Conservation (phyloP, 2,113 vertebrate genomes). For the Ptilorrhoa leucosticta region DNA sequence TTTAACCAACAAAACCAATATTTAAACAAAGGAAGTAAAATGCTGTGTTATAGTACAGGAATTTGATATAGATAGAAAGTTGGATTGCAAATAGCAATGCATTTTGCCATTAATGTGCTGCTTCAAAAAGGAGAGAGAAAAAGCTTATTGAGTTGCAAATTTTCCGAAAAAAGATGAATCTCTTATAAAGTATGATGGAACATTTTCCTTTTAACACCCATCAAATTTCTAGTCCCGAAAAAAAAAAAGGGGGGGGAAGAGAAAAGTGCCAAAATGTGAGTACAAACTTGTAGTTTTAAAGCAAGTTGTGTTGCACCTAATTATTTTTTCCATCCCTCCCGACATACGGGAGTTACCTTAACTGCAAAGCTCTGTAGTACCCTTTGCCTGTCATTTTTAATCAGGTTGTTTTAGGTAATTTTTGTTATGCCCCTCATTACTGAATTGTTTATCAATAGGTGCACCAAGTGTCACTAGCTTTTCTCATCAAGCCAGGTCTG, state of each 20-base stretch:
- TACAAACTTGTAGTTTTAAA: slow-evolving; percentile 25
- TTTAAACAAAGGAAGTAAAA: slow-evolving; percentile 63
- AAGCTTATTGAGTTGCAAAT: slow-evolving; percentile 29
- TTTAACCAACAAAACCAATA: slow-evolving; percentile 62
- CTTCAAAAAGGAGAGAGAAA: not conserved
- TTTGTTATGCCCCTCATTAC: slow-evolving; percentile 90
- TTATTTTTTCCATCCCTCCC: slow-evolving; percentile 58
- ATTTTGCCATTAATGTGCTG: not conserved
- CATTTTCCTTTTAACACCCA: not conserved
- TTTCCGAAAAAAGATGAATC: not conserved
- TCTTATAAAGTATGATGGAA: not conserved
- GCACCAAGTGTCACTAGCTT: slow-evolving; percentile 97
- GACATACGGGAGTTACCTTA: slow-evolving; percentile 66
- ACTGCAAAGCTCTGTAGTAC: slow-evolving; percentile 58
- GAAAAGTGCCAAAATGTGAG: not conserved
- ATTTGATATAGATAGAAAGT: slow-evolving; percentile 55
- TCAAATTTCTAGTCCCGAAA: not conserved
- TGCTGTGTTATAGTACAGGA: slow-evolving; percentile 48
- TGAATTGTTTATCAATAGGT: slow-evolving; percentile 98
- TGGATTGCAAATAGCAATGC: slow-evolving; percentile 28
- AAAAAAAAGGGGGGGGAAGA: accelerated
- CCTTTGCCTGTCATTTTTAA: slow-evolving; percentile 79
- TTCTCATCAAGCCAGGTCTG: slow-evolving; percentile 97
- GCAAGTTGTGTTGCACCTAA: slow-evolving; percentile 54
- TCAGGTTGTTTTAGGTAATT: slow-evolving; percentile 87